These are phyloP conservation scores for Pitta sordida DNA, from an alignment of 2,113 vertebrate species.

Conservation along the genomic window DNA sequence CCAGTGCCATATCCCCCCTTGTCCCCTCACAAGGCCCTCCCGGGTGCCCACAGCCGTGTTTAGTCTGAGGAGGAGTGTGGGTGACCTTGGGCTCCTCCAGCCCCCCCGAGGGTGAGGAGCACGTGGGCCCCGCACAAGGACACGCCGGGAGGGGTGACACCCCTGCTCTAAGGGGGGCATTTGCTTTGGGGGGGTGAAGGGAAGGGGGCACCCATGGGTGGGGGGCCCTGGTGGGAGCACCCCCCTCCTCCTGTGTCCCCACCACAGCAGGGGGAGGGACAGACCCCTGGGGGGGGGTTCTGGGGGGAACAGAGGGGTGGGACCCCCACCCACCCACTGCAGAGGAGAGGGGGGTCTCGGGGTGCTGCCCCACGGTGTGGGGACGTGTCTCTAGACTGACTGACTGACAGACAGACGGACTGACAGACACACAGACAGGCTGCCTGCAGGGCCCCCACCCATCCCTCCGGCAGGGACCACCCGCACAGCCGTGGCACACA, in stretches of 20 bases:
- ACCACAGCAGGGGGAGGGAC: too few species aligned
- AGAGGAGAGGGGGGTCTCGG: background rate
- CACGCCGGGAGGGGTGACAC: background rate
- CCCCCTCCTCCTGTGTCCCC: background rate
- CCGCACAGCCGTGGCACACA: background rate
- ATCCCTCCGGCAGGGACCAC: background rate
- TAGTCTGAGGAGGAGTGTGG: background rate
- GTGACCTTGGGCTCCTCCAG: background rate
- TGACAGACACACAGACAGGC: background rate
- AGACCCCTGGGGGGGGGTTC: too few species aligned
- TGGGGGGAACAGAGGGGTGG: background rate
- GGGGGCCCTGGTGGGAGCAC: too few species aligned
- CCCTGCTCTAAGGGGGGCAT: accelerated
- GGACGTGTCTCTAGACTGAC: background rate
- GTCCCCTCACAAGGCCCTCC: background rate
- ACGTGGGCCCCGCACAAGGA: background rate
- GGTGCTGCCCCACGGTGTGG: accelerated
- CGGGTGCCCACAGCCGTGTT: background rate
- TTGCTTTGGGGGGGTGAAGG: background rate
- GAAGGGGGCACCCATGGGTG: background rate
- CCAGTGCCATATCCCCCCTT: accelerated
- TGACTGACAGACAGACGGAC: background rate
- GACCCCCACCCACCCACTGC: background rate
- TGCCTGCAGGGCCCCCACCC: background rate
- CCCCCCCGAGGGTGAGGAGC: background rate